Base-by-base conservation (phyloP, 2,888 invertebrate genomes). In the Phlogophora meticulosa region DNA sequence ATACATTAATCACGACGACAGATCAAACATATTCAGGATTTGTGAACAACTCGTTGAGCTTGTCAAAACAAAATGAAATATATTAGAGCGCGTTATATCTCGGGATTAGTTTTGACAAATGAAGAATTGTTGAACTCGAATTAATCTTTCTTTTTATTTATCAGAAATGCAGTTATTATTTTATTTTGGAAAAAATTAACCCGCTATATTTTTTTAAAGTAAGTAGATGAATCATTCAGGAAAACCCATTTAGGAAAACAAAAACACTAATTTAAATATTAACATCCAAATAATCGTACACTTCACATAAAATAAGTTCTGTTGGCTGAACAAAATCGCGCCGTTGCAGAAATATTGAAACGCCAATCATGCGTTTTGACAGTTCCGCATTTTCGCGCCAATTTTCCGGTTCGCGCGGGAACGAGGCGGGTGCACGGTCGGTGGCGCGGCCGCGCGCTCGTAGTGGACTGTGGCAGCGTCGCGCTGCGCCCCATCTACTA, bases 381-480 rank as follows among this genome's bases (percentile, higher is more conserved):
- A 90, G 88, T 89, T 92, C 90, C 87, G 88, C 94, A 94, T 95
- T 95, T 95, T 95, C 93, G 94, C 94, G 94, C 92, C 91, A 94
- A 93, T 94, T 94, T 94, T 91, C 93, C 93, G 90, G 86, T 86
- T 84, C 86, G 83, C 89, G 91, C 88, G 88, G 88, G 85, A 89
- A 90, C 85, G 85, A 85, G 81, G 80, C 87, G 84, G 85, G 86
- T 78, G 73, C 82, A 74, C 87, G 88, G 86, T 87, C 90, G 88
- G 84, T 88, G 88, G 90, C 91, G 92, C 90, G 89, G 87, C 82
- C 89, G 87, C 90, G 89, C 89, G 89, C 85, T 90, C 90, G 87
- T 80, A 86, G 85, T 83, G 86, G 85, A 94, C 94, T 94, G 94
- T 91, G 91, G 87, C 85, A 84, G 75, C 75, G 81, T 77, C 81